Conservation (phyloP, 2,888 invertebrate species). For the Tetranychus piercei region DNA sequence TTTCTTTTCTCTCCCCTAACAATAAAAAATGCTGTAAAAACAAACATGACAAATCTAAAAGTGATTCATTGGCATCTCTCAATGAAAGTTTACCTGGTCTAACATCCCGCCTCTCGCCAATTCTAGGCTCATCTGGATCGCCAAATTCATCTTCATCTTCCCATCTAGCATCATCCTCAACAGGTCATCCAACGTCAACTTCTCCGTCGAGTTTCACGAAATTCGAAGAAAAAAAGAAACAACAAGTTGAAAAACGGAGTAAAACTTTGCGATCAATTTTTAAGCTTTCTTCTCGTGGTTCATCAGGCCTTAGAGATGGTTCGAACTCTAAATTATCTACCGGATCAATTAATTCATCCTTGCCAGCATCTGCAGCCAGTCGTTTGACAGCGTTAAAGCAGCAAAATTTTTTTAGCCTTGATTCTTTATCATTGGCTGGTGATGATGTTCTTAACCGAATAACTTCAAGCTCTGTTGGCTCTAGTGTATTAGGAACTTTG, state of each 20-base stretch:
- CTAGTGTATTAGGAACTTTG: constrained; percentile 15
- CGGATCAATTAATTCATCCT: constrained; percentile 28
- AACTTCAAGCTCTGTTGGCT: not conserved
- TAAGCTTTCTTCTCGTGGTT: constrained; percentile 38
- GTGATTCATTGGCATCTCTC: not conserved
- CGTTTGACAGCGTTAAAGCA: constrained; percentile 15
- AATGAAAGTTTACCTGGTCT: not conserved
- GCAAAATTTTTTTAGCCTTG: constrained; percentile 12
- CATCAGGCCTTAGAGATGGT: not conserved
- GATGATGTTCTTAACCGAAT: constrained; percentile 14
- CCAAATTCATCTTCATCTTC: not conserved
- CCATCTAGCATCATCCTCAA: not conserved
- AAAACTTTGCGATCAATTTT: constrained; percentile 58
- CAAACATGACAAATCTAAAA: not conserved
- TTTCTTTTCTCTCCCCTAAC: not conserved
- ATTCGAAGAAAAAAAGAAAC: constrained; percentile 66
- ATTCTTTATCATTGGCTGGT: constrained; percentile 17
- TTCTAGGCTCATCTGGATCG: not conserved
- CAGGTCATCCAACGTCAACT: constrained; percentile 10
- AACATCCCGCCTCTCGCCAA: not conserved
- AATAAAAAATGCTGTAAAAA: not conserved
- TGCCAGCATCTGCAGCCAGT: constrained; percentile 11
- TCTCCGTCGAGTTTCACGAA: constrained; percentile 45
- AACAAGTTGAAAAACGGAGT: constrained; percentile 56
- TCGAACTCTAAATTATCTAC: constrained; percentile 23